Conservation (phyloP, 1,140 invertebrate genomes). For the Drosophila sp. region DNA sequence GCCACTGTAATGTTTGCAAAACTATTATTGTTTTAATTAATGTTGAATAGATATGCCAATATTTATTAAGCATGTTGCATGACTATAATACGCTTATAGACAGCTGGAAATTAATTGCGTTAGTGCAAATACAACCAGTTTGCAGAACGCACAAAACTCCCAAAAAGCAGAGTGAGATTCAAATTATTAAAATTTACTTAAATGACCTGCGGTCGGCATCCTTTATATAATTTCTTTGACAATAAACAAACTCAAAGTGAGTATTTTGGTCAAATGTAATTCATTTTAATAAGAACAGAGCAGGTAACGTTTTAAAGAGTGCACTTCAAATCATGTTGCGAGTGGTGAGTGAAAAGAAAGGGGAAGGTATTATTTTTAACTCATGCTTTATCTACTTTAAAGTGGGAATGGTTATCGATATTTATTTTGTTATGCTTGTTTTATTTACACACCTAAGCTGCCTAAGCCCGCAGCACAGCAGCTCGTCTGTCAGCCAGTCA, state of each 20-base stretch:
- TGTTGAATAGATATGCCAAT: conserved; percentile 65
- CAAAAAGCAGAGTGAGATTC: conserved; percentile 33
- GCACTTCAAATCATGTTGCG: no score
- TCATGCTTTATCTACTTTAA: no score
- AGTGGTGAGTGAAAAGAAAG: no score
- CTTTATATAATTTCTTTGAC: conserved; percentile 49
- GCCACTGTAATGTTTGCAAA: conserved; percentile 19
- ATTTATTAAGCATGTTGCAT: conserved; percentile 47
- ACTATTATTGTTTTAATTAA: conserved; percentile 67
- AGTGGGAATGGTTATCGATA: no score
- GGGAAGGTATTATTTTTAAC: no score
- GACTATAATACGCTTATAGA: neutral
- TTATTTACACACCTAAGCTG: neutral
- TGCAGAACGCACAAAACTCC: conserved; percentile 31
- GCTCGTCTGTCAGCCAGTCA: no score
- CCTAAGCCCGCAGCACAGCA: no score
- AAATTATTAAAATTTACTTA: conserved; percentile 64
- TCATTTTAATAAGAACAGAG: neutral
- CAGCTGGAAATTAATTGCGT: conserved; percentile 42
- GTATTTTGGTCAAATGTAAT: neutral
- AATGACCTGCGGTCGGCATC: conserved; percentile 38
- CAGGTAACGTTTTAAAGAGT: neutral
- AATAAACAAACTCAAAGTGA: conserved; percentile 36
- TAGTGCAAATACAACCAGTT: conserved; percentile 51
- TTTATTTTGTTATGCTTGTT: neutral